These are phyloP conservation scores for Alethe castanea DNA, from an alignment of 2,113 vertebrate genomes.

Conservation along the genomic window DNA sequence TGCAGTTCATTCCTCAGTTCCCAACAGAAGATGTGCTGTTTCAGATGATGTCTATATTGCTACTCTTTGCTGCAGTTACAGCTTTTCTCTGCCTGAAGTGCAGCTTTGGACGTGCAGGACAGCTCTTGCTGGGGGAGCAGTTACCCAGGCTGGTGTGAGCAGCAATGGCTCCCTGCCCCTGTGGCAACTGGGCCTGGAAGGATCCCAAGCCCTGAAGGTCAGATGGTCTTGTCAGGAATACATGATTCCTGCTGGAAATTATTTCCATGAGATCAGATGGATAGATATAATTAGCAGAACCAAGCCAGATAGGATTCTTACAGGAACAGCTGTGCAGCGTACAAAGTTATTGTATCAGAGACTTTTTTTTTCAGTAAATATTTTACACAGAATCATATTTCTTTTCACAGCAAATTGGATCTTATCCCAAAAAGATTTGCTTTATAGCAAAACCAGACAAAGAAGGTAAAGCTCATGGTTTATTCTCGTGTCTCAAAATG, in stretches of 20 bases:
- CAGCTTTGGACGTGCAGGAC: neutral
- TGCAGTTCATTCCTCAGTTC: neutral
- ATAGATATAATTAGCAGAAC: conserved; percentile 63
- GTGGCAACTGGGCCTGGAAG: conserved; percentile 40
- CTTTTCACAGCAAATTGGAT: neutral
- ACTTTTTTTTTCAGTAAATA: neutral
- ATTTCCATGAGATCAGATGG: conserved; percentile 68
- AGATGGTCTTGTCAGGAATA: conserved; percentile 24
- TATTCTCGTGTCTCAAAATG: neutral
- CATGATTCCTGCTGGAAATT: conserved; percentile 44
- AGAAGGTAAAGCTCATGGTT: neutral
- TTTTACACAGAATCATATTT: neutral
- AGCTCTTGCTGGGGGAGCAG: neutral
- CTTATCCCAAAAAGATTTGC: neutral
- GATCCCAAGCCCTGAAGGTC: conserved; percentile 64
- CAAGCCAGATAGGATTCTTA: conserved; percentile 9
- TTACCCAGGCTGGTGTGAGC: neutral
- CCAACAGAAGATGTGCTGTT: neutral
- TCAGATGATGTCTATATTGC: neutral
- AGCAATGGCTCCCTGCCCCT: neutral
- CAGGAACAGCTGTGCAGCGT: neutral
- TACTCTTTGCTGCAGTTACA: neutral
- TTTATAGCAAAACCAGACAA: neutral
- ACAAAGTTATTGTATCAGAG: neutral
- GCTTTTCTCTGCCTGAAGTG: neutral